phyloP scores from a whole-genome alignment of 1,140 invertebrate genomes.

The Trichonephila clavipes region DNA sequence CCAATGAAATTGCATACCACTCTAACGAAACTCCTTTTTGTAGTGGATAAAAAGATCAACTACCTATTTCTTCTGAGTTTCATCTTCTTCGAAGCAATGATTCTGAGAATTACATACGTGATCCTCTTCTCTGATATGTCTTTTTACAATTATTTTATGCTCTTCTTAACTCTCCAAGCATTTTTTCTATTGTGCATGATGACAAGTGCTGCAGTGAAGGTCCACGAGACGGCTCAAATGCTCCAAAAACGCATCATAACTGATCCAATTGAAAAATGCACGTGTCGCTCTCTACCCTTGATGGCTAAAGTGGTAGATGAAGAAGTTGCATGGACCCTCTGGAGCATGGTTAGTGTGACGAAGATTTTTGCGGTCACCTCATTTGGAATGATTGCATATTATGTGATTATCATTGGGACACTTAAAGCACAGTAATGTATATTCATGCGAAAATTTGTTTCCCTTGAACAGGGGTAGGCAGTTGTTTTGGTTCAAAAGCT shows the following conservation, averaged over 20 bases:
- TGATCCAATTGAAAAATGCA: neutral
- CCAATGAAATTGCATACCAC: neutral
- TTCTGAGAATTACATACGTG: neutral
- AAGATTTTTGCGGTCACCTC: neutral
- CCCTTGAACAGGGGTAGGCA: too few species aligned
- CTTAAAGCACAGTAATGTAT: neutral
- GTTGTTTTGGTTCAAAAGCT: too few species aligned
- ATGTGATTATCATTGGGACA: neutral
- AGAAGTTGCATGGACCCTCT: neutral
- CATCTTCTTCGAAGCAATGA: neutral
- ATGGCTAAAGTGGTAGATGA: neutral
- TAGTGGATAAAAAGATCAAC: neutral
- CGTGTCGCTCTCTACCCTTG: neutral
- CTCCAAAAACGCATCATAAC: neutral
- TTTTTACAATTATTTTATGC: neutral
- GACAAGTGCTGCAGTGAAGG: neutral
- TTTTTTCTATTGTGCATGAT: neutral
- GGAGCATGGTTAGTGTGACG: neutral
- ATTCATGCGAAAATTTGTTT: too few species aligned
- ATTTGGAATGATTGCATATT: neutral
- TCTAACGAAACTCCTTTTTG: neutral
- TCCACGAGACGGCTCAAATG: neutral
- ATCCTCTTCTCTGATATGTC: neutral
- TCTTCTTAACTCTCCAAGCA: neutral
- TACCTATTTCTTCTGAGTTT: neutral